phyloP scores from a whole-genome alignment of 2,113 vertebrate species.

The Dicrurus megarhynchus region DNA sequence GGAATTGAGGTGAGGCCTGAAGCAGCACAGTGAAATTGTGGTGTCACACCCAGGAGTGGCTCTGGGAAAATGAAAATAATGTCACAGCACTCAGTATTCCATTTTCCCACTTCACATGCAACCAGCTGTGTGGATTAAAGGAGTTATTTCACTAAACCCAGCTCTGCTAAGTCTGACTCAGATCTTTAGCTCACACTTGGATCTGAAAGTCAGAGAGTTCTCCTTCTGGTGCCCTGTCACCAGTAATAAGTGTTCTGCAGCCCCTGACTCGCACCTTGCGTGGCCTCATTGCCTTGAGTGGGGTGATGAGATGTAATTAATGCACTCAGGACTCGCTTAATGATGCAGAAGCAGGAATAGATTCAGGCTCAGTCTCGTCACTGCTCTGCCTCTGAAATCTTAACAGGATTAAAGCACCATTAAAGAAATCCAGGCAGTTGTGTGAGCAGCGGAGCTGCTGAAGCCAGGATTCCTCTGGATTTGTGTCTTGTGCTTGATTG shows the following conservation, averaged over 20 bases:
- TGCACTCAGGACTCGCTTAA: neutral
- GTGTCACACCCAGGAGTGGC: neutral
- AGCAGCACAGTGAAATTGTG: neutral
- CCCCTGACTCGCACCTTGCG: neutral
- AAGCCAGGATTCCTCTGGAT: slow-evolving; percentile 14
- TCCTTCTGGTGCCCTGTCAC: neutral
- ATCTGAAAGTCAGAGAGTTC: neutral
- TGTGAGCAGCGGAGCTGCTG: neutral
- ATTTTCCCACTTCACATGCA: neutral
- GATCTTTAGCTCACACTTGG: neutral
- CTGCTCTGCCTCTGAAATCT: neutral
- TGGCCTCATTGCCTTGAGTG: neutral
- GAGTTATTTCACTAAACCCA: neutral
- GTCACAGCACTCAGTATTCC: neutral
- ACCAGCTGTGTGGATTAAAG: neutral
- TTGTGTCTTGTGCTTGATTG: slow-evolving; percentile 7
- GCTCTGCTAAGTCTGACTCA: neutral
- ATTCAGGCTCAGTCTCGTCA: neutral
- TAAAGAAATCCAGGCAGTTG: neutral
- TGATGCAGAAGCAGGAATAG: neutral
- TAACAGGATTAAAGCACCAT: slow-evolving; percentile 9
- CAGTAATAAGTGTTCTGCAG: neutral
- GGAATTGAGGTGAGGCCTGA: neutral
- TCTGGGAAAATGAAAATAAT: neutral
- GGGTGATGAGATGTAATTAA: slow-evolving; percentile 33